phyloP scores from a whole-genome alignment of 2,797 vertebrate species.

The Scomberomorus guttatus region DNA sequence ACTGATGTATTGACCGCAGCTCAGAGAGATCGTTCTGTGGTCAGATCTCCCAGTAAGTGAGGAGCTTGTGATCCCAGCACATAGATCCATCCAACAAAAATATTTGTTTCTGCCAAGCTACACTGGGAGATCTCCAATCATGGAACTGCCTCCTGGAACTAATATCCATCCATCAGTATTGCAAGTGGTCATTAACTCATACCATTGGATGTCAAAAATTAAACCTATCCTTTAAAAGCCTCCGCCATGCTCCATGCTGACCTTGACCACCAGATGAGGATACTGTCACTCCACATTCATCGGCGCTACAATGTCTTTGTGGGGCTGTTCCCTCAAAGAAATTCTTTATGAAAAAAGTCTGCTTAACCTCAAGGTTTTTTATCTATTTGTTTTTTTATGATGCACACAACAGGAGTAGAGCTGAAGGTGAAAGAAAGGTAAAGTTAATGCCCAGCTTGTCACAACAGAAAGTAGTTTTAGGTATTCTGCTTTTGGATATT shows the following conservation, averaged over 20 bases:
- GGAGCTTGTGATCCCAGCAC: constrained; percentile 15
- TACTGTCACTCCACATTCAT: background rate
- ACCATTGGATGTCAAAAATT: constrained; percentile 7
- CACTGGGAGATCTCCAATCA: constrained; percentile 1
- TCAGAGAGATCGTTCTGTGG: constrained; percentile 2
- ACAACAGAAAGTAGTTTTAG: background rate
- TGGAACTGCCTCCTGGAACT: background rate
- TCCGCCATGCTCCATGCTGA: constrained; percentile 6
- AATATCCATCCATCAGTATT: background rate
- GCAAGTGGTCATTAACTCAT: background rate
- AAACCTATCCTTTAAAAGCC: background rate
- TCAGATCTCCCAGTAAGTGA: background rate
- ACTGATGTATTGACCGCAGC: constrained; percentile 14
- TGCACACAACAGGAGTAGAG: background rate
- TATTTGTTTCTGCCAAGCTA: constrained; percentile 9
- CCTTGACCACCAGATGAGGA: constrained; percentile 26
- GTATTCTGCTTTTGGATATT: background rate
- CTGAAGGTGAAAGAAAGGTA: background rate
- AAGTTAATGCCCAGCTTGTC: background rate
- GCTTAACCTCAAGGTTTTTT: background rate
- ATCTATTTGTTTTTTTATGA: background rate
- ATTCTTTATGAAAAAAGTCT: constrained; percentile 13
- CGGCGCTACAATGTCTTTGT: constrained; percentile 1
- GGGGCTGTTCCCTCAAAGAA: background rate
- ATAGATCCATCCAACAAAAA: constrained; percentile 4